Conservation (phyloP, 1,140 invertebrate genomes). For the Tetraneura akinire region DNA sequence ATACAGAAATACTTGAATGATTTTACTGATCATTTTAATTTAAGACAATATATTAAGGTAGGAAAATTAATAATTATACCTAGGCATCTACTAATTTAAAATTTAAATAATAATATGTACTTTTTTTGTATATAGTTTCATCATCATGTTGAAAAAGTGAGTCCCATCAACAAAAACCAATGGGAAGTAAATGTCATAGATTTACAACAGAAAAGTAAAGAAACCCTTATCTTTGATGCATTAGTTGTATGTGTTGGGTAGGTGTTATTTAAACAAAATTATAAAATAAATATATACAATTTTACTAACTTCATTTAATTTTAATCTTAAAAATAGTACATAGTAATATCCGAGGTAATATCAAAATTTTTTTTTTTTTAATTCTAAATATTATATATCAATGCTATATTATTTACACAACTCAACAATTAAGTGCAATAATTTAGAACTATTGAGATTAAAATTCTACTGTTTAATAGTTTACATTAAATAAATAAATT, state of each 20-base stretch:
- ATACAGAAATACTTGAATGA: conserved; percentile 78
- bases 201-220: conserved; percentile 61
- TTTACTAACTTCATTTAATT: background rate
- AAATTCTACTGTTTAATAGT: no score
- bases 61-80: background rate
- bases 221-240: conserved; percentile 70
- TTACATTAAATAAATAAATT: no score
- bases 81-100: background rate
- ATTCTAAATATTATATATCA: no score
- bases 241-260: conserved; percentile 54
- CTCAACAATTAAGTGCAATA: no score
- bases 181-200: conserved; percentile 69
- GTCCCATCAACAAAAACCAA: conserved; percentile 62
- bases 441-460: no score
- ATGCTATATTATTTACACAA: no score
- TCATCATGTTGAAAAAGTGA: conserved; percentile 66
- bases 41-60: conserved; percentile 73
- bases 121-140: conserved; percentile 62
- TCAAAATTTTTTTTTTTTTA: no score
- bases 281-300: background rate
- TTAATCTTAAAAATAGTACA: background rate
- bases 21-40: conserved; percentile 73
- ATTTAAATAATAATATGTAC: background rate
- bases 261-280: background rate
- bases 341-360: no score